Evolutionary conservation across 2,888 invertebrate genomes (phyloP).

Genomic region (Spodoptera picta): DNA sequence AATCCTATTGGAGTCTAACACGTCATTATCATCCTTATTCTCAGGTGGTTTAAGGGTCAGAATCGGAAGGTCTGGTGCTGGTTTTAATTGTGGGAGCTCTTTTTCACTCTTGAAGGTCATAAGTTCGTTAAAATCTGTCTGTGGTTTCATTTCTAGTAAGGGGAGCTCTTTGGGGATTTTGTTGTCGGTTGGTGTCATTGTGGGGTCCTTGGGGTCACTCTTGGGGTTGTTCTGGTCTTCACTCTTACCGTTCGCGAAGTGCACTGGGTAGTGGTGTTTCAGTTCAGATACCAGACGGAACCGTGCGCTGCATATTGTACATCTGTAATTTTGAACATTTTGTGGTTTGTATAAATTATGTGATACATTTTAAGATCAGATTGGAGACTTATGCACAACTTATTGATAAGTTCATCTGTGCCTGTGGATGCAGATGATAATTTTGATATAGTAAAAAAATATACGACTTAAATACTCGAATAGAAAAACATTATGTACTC

Average conservation of each 20-base stretch:
- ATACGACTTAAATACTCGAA: too few species aligned
- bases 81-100: constrained; percentile 13
- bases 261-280: constrained; percentile 81
- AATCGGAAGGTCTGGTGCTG: constrained; percentile 22
- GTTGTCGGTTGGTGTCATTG: neutral
- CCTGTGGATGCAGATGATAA: too few species aligned
- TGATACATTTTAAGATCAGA: neutral
- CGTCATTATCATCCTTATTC: neutral
- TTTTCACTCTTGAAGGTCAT: constrained; percentile 31
- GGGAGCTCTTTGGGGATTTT: constrained; percentile 10
- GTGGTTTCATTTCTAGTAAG: constrained; percentile 24
- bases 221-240: constrained; percentile 11
- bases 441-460: too few species aligned
- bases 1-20: constrained; percentile 58
- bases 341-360: neutral
- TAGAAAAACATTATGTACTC: too few species aligned
- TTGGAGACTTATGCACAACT: too few species aligned
- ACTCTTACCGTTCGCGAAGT: constrained; percentile 70
- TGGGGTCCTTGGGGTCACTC: constrained; percentile 32
- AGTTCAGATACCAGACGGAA: constrained; percentile 81
- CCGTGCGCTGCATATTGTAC: constrained; percentile 77
- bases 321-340: constrained; percentile 65
- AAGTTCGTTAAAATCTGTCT: constrained; percentile 20
- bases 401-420: too few species aligned
- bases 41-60: constrained; percentile 23